phyloP scores from a whole-genome alignment of 2,888 invertebrate genomes.

The Cordilura impudica region DNA sequence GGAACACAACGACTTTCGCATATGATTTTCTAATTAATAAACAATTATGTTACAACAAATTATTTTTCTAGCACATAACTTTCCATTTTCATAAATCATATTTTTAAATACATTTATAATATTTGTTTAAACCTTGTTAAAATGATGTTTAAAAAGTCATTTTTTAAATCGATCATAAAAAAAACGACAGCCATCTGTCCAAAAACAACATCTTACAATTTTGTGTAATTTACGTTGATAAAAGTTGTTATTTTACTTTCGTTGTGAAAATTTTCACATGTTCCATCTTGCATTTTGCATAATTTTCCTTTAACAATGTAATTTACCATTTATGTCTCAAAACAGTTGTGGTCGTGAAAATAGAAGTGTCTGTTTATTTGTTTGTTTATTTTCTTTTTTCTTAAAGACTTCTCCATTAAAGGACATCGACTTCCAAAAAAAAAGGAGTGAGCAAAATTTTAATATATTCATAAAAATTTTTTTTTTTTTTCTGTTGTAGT shows the following conservation, averaged over 20 bases:
- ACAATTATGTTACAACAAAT: too few relatives aligned
- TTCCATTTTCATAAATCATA: conserved; percentile 44
- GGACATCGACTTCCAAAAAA: too few relatives aligned
- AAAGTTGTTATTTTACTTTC: conserved; percentile 51
- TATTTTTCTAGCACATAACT: conserved; percentile 6
- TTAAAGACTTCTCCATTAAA: too few relatives aligned
- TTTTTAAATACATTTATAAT: background rate
- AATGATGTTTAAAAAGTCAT: background rate
- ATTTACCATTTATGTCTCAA: too few relatives aligned
- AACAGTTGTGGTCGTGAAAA: too few relatives aligned
- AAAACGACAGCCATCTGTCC: conserved; percentile 5
- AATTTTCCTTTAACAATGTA: background rate
- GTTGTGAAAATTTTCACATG: conserved; percentile 29
- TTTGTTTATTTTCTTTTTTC: too few relatives aligned
- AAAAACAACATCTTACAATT: conserved; percentile 8
- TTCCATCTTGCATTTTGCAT: background rate
- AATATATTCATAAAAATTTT: too few relatives aligned
- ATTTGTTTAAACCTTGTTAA: conserved; percentile 2
- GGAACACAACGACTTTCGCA: too few relatives aligned
- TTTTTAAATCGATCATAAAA: conserved; percentile 27
- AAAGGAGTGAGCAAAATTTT: too few relatives aligned
- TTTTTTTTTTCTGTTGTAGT: too few relatives aligned
- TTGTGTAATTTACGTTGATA: conserved; percentile 41
- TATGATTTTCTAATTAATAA: too few relatives aligned
- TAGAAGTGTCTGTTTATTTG: too few relatives aligned